Evolutionary conservation across 2,113 vertebrate genomes (phyloP), one percentile per base, ranked within the genome.

Genomic region (Pogona vitticeps): DNA sequence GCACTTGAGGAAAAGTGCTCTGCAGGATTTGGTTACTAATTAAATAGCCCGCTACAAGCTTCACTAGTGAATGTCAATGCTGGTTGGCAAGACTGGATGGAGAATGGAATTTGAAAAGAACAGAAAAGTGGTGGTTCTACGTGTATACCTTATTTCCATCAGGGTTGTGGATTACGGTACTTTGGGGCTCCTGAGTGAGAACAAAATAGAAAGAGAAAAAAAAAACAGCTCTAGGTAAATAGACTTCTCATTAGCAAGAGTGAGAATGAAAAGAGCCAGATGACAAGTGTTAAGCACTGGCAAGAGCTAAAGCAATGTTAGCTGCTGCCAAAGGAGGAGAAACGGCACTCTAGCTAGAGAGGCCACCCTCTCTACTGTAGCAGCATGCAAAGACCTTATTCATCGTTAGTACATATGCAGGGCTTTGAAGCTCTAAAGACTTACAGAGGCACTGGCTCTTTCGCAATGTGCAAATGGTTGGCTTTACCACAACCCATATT

Each of bases 151-250:
- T 99, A 97, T 98, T 99, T 98, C 98, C 98, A 95, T 99, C 98
- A 97, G 98, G 98, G 92, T 99, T 98, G 98, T 99, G 98, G 98
- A 99, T 99, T 96, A 99, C 98, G 92, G 98, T 99, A 94, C 98
- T 98, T 97, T 99, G 98, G 97, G 98, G 98, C 96, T 99, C 98
- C 98, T 99, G 96, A 98, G 97, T 94, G 23, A 96, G 97, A 97
- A 97, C 92, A 94, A 97, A 95, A 97, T 96, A 95, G 94, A 97
- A 70, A 96, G 93, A 97, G 3, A 81, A 10, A 52, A 52, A n/a
- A 52, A 52, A 67, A 87, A 87, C 71, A 87, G 79, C 76, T 87
- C 85, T 87, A 33, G n/a, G 71, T 87, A 80, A 87, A 76, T 14
- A 87, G 78, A 56, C 81, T 96, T 95, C 84, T 94, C 93, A 93